Evolutionary conservation across 1,140 invertebrate genomes (phyloP), one percentile per base, ranked within the genome.

Genomic region (Caenorhabditis elegans): DNA sequence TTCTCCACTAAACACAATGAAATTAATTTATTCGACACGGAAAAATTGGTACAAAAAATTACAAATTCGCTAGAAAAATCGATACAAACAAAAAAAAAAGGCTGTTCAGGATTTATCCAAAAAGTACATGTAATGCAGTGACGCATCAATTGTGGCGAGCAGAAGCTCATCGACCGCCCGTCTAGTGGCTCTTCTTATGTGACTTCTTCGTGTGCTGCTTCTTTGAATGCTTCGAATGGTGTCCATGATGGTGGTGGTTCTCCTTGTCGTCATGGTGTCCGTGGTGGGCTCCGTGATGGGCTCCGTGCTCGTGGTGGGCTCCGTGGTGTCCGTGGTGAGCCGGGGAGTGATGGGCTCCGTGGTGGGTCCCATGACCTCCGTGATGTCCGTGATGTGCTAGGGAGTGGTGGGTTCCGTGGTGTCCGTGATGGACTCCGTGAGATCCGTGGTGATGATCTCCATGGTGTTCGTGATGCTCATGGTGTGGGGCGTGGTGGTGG

Each of bases 141-240:
- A 60, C 1, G 53, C 53, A 22, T 31, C 34, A 10, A 60, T 34
- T 17, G n/a, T n/a, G 3, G 53, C 53, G 1, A 5, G 3, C 3
- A 60, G 26, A 3, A 60, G 15, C 13, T 15, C 13, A 26, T n/a
- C 8, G 5, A 60, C 53, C 15, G 53, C 26, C 28, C 53, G 26
- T 17, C 53, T 60, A 60, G 49, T 51, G 49, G 6, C 10, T 6
- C 28, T 60, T 60, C 53, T 60, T 60, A 60, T 60, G 53, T 2
- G 53, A 31, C 53, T 60, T 60, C 53, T 60, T 60, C 28, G 53
- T 3, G 53, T 60, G 53, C 53, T 60, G n/a, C n/a, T n/a, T 60
- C 53, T 60, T 60, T 31, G 53, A 60, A 60, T 60, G 53, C 53
- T 60, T 60, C 53, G 31, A 31, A 60, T 60, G 53, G 28, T 60